Evolutionary conservation across 92 coral and sea anemone genomes (phyloP), one percentile per base, ranked within the genome.

Genomic region (Zoanthus sansibaricus): DNA sequence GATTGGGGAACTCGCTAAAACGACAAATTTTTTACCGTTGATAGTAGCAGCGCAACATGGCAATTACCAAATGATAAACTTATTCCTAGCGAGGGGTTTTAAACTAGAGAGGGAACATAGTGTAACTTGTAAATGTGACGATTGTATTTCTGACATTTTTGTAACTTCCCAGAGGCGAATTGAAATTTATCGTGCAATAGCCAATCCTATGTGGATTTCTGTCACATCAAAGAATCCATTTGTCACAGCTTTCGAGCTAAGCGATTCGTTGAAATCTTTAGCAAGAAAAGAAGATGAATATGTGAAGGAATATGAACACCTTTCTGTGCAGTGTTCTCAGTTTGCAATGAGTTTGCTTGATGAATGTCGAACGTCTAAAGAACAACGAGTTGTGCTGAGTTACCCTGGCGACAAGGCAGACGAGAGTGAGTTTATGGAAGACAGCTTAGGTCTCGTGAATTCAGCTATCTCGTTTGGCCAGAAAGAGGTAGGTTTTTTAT

Each of bases 31-130:
- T 66, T 89, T 93, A 5, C 99, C 99, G 4, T 91, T 97, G 0
- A 91, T 97, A n/a, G 96, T 95, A 1, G 94, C 98, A 16, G 98
- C 98, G 44, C 98, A 97, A 47, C 93, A 93, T 20, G 98, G 99
- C 14, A 94, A 92, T 76, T 92, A 92, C 77, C 96, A 93, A 58
- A 95, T 96, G 72, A 89, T 97, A 10, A 92, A 94, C 74, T 82
- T 93, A 59, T 92, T 97, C 84, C 88, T 92, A 1, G 92, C 93
- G 3, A 92, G 94, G 84, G 98, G 99, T n/a, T 97, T 90, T 56
- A 87, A 82, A 48, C 62, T 97, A n/a, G 94, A 93, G 64, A 89
- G 91, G 47, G 98, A 98, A 1, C 99, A 97, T 87, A 92, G 94
- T 48, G 93, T 95, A 0, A 94, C 93, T 7, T 97, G 99, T 89